Percentiles rank a stretch among this genome's conserved stretches.
phyloP scores from a whole-genome alignment of 2,113 vertebrate genomes.

The Callionymus lyra region DNA sequence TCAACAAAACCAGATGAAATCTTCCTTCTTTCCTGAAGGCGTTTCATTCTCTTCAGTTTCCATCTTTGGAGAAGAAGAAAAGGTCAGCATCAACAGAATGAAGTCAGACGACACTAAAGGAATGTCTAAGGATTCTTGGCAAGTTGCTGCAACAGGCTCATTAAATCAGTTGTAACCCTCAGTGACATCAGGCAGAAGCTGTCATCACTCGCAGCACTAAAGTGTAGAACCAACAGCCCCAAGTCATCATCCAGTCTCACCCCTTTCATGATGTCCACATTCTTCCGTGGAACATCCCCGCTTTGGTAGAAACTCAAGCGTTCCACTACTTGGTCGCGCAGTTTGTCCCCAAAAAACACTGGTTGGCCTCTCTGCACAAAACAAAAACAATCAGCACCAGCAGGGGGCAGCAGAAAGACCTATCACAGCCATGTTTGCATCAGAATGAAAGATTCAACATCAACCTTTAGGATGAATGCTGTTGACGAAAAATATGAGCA shows the following conservation, averaged over 20 bases:
- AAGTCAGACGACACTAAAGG: not conserved
- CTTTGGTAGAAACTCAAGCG: slow-evolving; percentile 89
- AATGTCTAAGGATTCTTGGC: too few relatives aligned
- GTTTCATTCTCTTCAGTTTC: slow-evolving; percentile 35
- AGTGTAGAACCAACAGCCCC: not conserved
- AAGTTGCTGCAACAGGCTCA: slow-evolving; percentile 81
- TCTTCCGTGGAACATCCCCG: slow-evolving; percentile 82
- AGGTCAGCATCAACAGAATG: not conserved
- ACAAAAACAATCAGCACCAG: too few relatives aligned
- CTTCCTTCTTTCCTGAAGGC: slow-evolving; percentile 49
- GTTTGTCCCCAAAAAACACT: slow-evolving; percentile 86
- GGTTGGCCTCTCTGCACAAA: slow-evolving; percentile 76
- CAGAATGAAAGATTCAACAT: slow-evolving; percentile 79
- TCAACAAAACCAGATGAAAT: too few relatives aligned
- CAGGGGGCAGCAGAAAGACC: fast-evolving
- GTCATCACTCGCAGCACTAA: slow-evolving; percentile 78
- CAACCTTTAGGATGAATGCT: slow-evolving; percentile 77
- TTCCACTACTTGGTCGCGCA: slow-evolving; percentile 89
- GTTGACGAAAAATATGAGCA: slow-evolving; percentile 97
- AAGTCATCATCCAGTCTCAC: slow-evolving; percentile 63
- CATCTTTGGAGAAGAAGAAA: not conserved
- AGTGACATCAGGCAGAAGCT: slow-evolving; percentile 47
- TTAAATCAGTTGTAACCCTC: slow-evolving; percentile 95
- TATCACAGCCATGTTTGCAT: slow-evolving; percentile 47
- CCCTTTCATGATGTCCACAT: slow-evolving; percentile 91